Conservation (phyloP, 2,888 invertebrate genomes). For the Syritta pipiens region DNA sequence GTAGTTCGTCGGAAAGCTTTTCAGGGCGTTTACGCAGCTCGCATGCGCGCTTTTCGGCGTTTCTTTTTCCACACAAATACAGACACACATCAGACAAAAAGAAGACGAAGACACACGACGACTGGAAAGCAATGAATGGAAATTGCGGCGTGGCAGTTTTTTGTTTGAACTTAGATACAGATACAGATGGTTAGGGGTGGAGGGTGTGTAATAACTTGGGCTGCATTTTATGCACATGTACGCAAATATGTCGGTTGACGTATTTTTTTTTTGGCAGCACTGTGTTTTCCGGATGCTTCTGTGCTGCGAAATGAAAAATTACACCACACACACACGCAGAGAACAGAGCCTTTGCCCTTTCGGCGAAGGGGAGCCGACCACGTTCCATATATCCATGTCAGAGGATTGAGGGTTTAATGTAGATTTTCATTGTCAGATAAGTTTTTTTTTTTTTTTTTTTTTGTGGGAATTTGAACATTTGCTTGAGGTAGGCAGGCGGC, state of each 20-base stretch:
- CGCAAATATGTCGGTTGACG: slow-evolving; percentile 51
- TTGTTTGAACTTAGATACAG: slow-evolving; percentile 22
- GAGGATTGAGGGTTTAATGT: slow-evolving; percentile 62
- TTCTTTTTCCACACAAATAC: slow-evolving; percentile 2
- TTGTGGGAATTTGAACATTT: slow-evolving; percentile 38
- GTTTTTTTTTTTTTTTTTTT: slow-evolving; percentile 1
- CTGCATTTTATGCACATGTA: slow-evolving; percentile 53
- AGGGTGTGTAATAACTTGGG: slow-evolving; percentile 55
- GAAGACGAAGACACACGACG: slow-evolving; percentile 4
- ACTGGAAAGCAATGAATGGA: slow-evolving; percentile 58
- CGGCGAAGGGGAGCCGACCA: neutral
- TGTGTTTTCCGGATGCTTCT: slow-evolving; percentile 60
- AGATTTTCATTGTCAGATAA: slow-evolving; percentile 63
- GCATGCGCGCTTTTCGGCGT: slow-evolving; percentile 53
- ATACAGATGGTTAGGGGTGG: slow-evolving; percentile 11
- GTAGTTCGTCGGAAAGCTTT: slow-evolving; percentile 50
- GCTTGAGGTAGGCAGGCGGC: slow-evolving; percentile 6
- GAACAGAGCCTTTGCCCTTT: slow-evolving; percentile 40
- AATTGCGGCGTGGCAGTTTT: slow-evolving; percentile 63
- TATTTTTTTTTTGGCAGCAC: too few relatives aligned
- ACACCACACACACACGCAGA: slow-evolving; percentile 46
- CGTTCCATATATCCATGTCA: slow-evolving; percentile 37
- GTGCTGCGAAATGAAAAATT: slow-evolving; percentile 59
- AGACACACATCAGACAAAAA: too few relatives aligned
- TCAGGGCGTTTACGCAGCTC: slow-evolving; percentile 67